These are phyloP conservation scores for Cyprinodon variegatus DNA, from an alignment of 2,113 vertebrate species.

Conservation along the genomic window DNA sequence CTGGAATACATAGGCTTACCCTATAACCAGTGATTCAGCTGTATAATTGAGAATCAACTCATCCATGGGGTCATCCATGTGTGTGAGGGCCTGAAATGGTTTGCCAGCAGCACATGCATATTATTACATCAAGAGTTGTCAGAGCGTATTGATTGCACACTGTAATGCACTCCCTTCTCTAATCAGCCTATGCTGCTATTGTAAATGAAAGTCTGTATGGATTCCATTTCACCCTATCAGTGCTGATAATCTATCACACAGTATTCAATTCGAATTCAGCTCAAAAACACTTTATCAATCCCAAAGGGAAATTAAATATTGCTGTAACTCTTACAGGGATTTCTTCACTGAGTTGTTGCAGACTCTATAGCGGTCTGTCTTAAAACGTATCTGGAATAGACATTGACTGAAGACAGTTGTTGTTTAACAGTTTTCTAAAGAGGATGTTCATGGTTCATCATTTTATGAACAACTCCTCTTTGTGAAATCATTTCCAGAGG, in stretches of 20 bases:
- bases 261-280: neutral
- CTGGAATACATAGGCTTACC: constrained; percentile 10
- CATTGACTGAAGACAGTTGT: too few relatives aligned
- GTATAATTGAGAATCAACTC: constrained; percentile 66
- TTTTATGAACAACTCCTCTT: too few relatives aligned
- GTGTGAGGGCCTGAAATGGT: constrained; percentile 57
- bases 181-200: constrained; percentile 58
- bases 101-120: constrained; percentile 68
- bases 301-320: too few relatives aligned
- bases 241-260: constrained; percentile 62
- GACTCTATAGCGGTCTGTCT: too few relatives aligned
- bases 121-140: constrained; percentile 71
- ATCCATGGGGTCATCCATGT: constrained; percentile 59
- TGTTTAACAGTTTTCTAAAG: too few relatives aligned
- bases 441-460: too few relatives aligned
- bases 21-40: constrained; percentile 1
- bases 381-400: too few relatives aligned
- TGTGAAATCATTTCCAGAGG: too few relatives aligned
- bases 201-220: constrained; percentile 67
- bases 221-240: constrained; percentile 59
- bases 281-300: too few relatives aligned
- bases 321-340: neutral
- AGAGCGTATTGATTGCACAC: constrained; percentile 70
- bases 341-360: too few relatives aligned
- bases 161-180: constrained; percentile 71